phyloP scores from a whole-genome alignment of 92 coral and sea anemone genomes.

The Umimayanthus kanabou region DNA sequence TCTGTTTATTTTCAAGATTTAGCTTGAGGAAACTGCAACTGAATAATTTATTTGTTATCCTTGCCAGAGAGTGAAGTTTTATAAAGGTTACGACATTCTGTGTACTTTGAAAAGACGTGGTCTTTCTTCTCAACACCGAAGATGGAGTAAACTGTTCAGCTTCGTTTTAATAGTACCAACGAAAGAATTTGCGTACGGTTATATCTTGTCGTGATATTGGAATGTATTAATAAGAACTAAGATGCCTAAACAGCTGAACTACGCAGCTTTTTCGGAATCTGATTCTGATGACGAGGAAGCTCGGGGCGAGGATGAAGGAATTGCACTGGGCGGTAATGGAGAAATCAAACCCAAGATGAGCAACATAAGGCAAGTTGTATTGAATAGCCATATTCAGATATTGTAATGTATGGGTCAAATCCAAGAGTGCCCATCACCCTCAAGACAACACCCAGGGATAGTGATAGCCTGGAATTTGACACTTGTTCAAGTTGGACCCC shows the following conservation, averaged over 20 bases:
- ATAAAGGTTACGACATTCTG: background rate
- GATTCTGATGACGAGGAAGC: constrained; percentile 48
- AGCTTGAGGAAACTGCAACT: background rate
- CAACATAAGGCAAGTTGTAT: constrained; percentile 43
- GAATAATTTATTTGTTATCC: too few species aligned
- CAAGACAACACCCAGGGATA: too few species aligned
- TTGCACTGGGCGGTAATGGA: constrained; percentile 30
- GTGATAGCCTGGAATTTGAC: too few species aligned
- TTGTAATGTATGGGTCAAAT: too few species aligned
- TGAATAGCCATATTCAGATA: too few species aligned
- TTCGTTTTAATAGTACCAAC: background rate
- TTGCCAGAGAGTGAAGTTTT: background rate
- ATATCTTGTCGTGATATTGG: background rate
- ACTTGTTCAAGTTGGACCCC: too few species aligned
- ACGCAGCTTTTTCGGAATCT: constrained; percentile 43
- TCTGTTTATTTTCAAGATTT: too few species aligned
- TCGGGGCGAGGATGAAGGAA: constrained; percentile 53
- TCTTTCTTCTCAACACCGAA: background rate
- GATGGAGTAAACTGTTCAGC: background rate
- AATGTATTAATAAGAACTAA: background rate
- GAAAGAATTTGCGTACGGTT: constrained; percentile 5
- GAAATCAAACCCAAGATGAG: constrained; percentile 25
- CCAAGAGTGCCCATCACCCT: too few species aligned
- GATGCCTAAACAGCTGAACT: constrained; percentile 46
- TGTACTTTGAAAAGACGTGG: background rate